Evolutionary conservation across 1,140 invertebrate genomes (phyloP).

Genomic region (Bombyx mandarina): DNA sequence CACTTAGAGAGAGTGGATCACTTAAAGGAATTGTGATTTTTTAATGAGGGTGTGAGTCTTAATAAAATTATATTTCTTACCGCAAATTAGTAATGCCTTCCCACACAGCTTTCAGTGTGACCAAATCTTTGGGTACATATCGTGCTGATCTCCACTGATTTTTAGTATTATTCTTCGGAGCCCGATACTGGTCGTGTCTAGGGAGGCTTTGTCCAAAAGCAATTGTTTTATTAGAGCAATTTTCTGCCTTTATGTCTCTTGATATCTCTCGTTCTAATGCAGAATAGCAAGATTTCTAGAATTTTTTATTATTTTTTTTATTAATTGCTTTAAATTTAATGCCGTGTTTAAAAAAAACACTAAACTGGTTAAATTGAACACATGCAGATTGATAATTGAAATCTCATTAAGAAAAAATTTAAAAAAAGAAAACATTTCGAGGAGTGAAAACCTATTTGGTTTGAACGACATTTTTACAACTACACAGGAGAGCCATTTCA

Average conservation of each 20-base stretch:
- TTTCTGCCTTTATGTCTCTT: constrained; percentile 51
- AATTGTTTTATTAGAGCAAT: constrained; percentile 21
- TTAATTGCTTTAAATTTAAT: constrained; percentile 5
- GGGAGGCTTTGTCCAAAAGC: constrained; percentile 71
- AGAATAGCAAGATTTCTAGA: constrained; percentile 40
- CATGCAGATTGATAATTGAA: too few species aligned
- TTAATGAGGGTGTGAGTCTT: too few species aligned
- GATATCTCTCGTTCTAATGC: constrained; percentile 49
- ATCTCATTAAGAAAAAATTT: too few species aligned
- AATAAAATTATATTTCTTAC: constrained; percentile 21
- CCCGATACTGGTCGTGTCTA: constrained; percentile 50
- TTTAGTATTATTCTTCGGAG: constrained; percentile 64
- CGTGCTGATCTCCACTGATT: constrained; percentile 67
- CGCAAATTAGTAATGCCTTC: constrained; percentile 73
- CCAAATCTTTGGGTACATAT: constrained; percentile 70
- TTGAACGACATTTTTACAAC: too few species aligned
- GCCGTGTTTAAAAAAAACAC: too few species aligned
- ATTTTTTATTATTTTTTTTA: constrained; percentile 7
- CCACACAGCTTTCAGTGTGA: constrained; percentile 74
- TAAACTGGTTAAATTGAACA: too few species aligned
- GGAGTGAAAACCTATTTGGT: too few species aligned
- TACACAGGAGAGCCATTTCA: too few species aligned
- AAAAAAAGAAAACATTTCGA: too few species aligned
- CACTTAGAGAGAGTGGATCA: too few species aligned
- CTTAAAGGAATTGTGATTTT: too few species aligned